Conservation (phyloP, 2,888 invertebrate genomes). For the Parochlus steinenii region DNA sequence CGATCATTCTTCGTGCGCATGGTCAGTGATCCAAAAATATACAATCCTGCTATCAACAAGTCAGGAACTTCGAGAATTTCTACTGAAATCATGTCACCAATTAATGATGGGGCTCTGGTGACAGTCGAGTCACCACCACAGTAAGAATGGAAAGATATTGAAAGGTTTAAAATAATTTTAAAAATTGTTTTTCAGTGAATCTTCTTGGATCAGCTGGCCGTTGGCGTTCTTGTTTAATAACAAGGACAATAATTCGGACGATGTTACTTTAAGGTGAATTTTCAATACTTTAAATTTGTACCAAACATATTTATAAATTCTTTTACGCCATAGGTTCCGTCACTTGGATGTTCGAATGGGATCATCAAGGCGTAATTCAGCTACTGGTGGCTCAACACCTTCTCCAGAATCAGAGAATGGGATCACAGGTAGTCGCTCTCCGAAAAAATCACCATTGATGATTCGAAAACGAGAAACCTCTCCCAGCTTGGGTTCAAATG, state of each 20-base stretch:
- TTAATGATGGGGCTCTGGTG: slow-evolving; percentile 21
- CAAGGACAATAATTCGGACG: slow-evolving; percentile 48
- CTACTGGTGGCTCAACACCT: slow-evolving; percentile 43
- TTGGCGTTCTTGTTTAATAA: slow-evolving; percentile 72
- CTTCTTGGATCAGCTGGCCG: slow-evolving; percentile 88
- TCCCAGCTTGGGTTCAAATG: slow-evolving; percentile 17
- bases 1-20: slow-evolving; percentile 93
- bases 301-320: slow-evolving; percentile 7
- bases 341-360: slow-evolving; percentile 71
- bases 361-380: slow-evolving; percentile 39
- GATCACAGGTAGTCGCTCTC: slow-evolving; percentile 28
- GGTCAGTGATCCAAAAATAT: slow-evolving; percentile 94
- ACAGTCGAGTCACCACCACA: slow-evolving; percentile 25
- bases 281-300: slow-evolving; percentile 9
- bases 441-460: slow-evolving; percentile 33
- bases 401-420: slow-evolving; percentile 42
- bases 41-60: slow-evolving; percentile 79
- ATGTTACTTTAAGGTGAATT: slow-evolving; percentile 60
- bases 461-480: slow-evolving; percentile 24
- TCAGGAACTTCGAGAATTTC: slow-evolving; percentile 41
- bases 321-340: slow-evolving; percentile 44
- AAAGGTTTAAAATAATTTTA: slow-evolving; percentile 20
- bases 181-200: slow-evolving; percentile 37
- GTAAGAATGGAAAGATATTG: slow-evolving; percentile 18
- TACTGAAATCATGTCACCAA: slow-evolving; percentile 25